Percentiles rank a stretch among this genome's conserved stretches.
Conservation (phyloP, 2,888 invertebrate genomes). For the Lasius platythorax region DNA sequence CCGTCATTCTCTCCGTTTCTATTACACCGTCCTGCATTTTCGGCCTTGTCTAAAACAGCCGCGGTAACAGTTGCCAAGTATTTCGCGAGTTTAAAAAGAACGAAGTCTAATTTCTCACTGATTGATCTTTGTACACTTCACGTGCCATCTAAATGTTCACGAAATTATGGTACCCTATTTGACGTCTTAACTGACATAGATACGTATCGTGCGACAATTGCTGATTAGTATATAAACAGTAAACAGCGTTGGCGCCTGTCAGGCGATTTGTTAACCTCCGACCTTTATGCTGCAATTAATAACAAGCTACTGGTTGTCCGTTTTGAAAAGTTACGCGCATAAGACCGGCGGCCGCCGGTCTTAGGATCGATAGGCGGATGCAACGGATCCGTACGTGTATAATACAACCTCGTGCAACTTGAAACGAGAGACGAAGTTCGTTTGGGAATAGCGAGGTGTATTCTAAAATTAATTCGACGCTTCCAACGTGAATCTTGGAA, state of each 20-base stretch:
- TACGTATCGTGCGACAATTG: slow-evolving; percentile 39
- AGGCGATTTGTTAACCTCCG: slow-evolving; percentile 72
- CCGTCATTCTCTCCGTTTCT: slow-evolving; percentile 26
- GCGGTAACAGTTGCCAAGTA: slow-evolving; percentile 32
- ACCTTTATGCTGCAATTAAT: slow-evolving; percentile 69
- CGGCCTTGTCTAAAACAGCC: slow-evolving; percentile 53
- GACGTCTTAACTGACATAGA: neutral
- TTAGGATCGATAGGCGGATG: slow-evolving; percentile 22
- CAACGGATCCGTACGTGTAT: neutral
- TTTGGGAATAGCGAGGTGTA: slow-evolving; percentile 31
- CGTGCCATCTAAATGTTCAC: slow-evolving; percentile 11
- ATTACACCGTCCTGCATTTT: slow-evolving; percentile 44
- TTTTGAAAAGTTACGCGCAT: slow-evolving; percentile 53
- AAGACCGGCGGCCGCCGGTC: slow-evolving; percentile 29
- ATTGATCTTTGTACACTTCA: slow-evolving; percentile 14
- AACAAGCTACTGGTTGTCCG: slow-evolving; percentile 49
- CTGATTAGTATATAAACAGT: slow-evolving; percentile 61
- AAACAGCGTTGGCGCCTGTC: slow-evolving; percentile 70
- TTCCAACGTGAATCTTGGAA: slow-evolving; percentile 38
- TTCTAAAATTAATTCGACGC: slow-evolving; percentile 50
- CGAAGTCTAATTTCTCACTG: slow-evolving; percentile 14
- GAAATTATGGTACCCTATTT: neutral
- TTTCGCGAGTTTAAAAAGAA: slow-evolving; percentile 43
- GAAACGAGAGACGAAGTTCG: slow-evolving; percentile 26
- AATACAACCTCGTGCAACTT: neutral